Percentiles rank a stretch among this genome's conserved stretches.
These are phyloP conservation scores for Holothuria leucospilota DNA, from an alignment of 53 echinoderm and acorn worm genomes.

Conservation along the genomic window DNA sequence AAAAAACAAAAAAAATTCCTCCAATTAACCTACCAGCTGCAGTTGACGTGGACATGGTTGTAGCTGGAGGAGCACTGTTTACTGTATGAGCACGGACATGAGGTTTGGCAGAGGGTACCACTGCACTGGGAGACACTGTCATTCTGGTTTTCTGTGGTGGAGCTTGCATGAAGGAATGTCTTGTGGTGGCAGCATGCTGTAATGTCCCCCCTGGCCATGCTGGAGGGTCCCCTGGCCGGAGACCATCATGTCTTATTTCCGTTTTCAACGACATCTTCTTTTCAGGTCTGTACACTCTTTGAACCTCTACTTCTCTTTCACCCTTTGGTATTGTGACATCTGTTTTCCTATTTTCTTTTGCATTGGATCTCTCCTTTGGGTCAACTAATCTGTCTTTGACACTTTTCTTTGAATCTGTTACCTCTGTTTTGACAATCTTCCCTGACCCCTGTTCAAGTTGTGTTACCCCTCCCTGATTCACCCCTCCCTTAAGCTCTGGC, in stretches of 20 bases:
- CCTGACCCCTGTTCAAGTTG: no score
- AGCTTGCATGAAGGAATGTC: conserved; percentile 14
- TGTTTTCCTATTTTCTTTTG: not conserved
- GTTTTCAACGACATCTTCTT: conserved; percentile 44
- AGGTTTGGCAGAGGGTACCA: conserved; percentile 22
- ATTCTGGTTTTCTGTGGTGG: conserved; percentile 10
- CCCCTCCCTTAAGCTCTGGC: not conserved
- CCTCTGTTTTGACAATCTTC: no score
- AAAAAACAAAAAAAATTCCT: not conserved
- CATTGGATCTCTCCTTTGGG: no score
- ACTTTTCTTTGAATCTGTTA: no score
- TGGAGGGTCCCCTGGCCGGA: conserved; percentile 4
- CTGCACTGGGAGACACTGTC: conserved; percentile 13
- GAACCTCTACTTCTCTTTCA: not conserved
- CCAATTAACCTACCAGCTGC: conserved; percentile 3
- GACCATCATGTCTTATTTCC: conserved; percentile 19
- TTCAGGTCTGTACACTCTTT: conserved; percentile 38
- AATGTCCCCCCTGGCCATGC: not conserved
- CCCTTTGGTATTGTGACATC: not conserved
- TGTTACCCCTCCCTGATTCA: not conserved
- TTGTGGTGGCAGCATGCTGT: not conserved
- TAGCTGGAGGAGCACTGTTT: not conserved
- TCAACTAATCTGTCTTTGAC: no score
- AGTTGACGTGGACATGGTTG: not conserved
- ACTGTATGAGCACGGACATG: conserved; percentile 34